Base-by-base conservation (phyloP, 2,113 vertebrate species). In the Prinia subflava region DNA sequence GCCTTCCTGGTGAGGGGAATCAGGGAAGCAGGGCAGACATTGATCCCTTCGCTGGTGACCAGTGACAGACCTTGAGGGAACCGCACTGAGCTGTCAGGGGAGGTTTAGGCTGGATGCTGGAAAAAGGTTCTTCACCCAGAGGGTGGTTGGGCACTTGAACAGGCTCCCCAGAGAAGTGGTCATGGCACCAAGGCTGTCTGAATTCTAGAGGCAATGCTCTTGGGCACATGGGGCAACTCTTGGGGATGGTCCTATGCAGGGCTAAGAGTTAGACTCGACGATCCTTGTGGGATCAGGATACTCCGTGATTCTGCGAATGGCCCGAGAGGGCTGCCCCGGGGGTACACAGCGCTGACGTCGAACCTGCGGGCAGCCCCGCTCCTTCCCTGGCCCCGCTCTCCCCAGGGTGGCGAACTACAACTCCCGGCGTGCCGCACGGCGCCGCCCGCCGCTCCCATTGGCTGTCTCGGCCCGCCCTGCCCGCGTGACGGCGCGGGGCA, bases 331-430 rank as follows among this genome's bases (percentile, higher is more conserved):
- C 44, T 9, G 24, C 1, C 27, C 28, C 5, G 10, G 6, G 6
- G 8, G 4, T 1, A 5, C 13, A 6, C 10, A 1, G 7, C 28
- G 4, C 6, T 0, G 7, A 2, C 14, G 23, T 42, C 6, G 0
- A 1, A 42, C 23, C 13, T 1, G 4, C 1, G 0, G 2, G 8
- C 11, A 4, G 6, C n/a, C 28, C 1, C 17, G 6, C 11, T 7
- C 10, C 1, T 4, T 0, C 3, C n/a, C 8, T 2, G 6, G 18
- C 8, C 10, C 16, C 23, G 0, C 11, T 3, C 1, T 1, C 20
- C 24, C 2, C 37, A 20, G 4, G 4, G 8, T 5, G 2, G 5
- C 17, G 33, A 41, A 94, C 96, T 96, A 77, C 97, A 93, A 6
- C 37, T 95, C 94, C 97, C 96, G 53, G 64, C 84, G 42, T 87